Evolutionary conservation across 2,113 vertebrate species (phyloP), one percentile per base, ranked within the genome.

Genomic region (Excalfactoria chinensis): DNA sequence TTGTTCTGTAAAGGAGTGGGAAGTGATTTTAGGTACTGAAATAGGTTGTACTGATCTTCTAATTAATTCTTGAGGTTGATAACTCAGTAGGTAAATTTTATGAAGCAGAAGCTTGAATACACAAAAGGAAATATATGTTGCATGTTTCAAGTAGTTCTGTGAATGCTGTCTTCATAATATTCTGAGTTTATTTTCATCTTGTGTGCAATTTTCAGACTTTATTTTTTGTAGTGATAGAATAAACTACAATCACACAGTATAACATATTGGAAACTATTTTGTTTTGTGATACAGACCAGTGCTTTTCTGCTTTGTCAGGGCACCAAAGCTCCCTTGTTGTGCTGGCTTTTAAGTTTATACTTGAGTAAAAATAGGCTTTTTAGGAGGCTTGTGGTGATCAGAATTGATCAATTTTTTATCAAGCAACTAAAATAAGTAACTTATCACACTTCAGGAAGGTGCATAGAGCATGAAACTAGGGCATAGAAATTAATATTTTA

Each of bases 391-490:
- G 58, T 9, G 1, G 80, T 95, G 93, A 95, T 97, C 96, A 92
- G 72, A 97, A 95, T 79, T 6, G 40, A 97, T 98, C 84, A 95
- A 96, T 97, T 94, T 98, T 98, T 98, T 95, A 97, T 97, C 93
- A 97, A 89, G 68, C 76, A 90, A 89, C 91, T 88, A 93, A 96
- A 97, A 97, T 88, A 97, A 95, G 93, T 94, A 95, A 95, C 89
- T 87, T 82, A 34, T 5, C 73, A 82, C 81, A 64, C 76, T 84
- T 96, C 35, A 37, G 60, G 70, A 82, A 81, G 49, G 74, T 91
- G 82, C 68, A 83, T 43, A 84, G 84, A 88, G 88, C 73, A 88
- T 89, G 95, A 72, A 97, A 97, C 86, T 90, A 83, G 96, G 91
- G 62, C 89, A 72, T 5, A 68, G 40, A 44, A 80, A 94, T 98